A percentile compares a stretch with the other conserved stretches of the same genome.
These are phyloP conservation scores for Nephrotoma guestfalica DNA, from an alignment of 2,888 invertebrate genomes.

Conservation along the genomic window DNA sequence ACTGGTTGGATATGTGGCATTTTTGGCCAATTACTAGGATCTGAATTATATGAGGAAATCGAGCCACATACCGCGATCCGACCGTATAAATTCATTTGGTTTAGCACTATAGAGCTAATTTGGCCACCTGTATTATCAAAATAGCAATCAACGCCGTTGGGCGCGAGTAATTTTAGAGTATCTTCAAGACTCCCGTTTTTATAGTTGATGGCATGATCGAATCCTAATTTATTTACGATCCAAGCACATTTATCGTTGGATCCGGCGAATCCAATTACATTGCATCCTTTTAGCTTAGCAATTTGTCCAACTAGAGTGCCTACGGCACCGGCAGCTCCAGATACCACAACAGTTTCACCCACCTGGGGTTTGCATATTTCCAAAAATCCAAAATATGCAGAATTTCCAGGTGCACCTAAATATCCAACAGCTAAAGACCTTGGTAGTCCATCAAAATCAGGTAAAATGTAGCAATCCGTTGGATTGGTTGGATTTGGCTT, in stretches of 20 bases:
- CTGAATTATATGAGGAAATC: conserved; percentile 46
- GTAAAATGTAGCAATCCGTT: conserved; percentile 32
- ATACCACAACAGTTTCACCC: conserved; percentile 58
- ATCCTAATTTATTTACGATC: conserved; percentile 46
- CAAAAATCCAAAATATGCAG: conserved; percentile 59
- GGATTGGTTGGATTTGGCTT: conserved; percentile 18
- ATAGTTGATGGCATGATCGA: conserved; percentile 57
- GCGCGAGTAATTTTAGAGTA: conserved; percentile 45
- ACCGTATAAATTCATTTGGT: conserved; percentile 46
- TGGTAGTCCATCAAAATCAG: conserved; percentile 43
- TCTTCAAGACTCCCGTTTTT: conserved; percentile 41
- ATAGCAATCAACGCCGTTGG: conserved; percentile 59
- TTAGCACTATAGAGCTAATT: conserved; percentile 40
- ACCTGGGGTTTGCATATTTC: conserved; percentile 54
- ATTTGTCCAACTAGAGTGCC: conserved; percentile 67
- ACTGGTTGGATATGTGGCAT: conserved; percentile 36
- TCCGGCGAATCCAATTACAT: conserved; percentile 56
- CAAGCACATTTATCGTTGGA: conserved; percentile 54
- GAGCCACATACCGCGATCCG: conserved; percentile 49
- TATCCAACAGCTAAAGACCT: conserved; percentile 47
- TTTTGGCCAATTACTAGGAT: conserved; percentile 15
- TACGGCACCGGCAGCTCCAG: conserved; percentile 64
- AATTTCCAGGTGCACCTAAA: conserved; percentile 58
- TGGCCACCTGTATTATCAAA: conserved; percentile 63
- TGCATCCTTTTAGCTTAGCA: conserved; percentile 54